Base-by-base conservation (phyloP, 2,113 vertebrate species). In the Psittacara wagleri region DNA sequence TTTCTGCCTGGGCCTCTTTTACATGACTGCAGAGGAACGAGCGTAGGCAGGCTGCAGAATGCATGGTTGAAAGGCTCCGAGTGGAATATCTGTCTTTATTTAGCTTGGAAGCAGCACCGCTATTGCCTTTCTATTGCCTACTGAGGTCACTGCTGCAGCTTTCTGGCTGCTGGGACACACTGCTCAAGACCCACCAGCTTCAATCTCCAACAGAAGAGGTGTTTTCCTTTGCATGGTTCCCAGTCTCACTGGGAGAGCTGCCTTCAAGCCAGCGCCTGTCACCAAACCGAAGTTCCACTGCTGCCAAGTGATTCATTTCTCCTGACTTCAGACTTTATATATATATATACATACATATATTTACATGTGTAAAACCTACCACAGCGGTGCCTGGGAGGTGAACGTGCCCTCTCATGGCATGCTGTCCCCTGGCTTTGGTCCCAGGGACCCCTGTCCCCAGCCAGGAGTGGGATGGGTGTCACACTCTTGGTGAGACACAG, bases 241-340 rank as follows among this genome's bases (percentile, higher is more conserved):
- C 8, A 1, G 64, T 48, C 43, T 83, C 31, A 1, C 63, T 1
- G 1, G 76, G 78, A 88, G 92, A 91, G 62, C 70, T 33, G n/a
- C 82, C 78, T 18, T 1, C 28, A 18, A 88, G 82, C 61, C 89
- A 83, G 80, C 1, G 37, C 67, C 68, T 79, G 83, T 87, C 95
- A 80, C 77, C 86, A 82, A 17, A 51, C 6, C 64, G 63, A 72
- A 69, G 76, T 62, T 80, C 28, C 79, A 33, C 17, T 82, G 90
- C 76, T 75, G 76, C 84, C 82, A 67, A 49, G 37, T 63, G 79
- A 94, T 90, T 84, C 17, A 81, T 94, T 92, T 44, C 68, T 92
- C 31, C 59, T 68, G 74, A 13, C 63, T 74, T n/a, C 64, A 82
- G 62, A 44, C 11, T 35, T 68, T 48, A 39, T 28, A 63, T 39